These are phyloP conservation scores for Dendrophyllia cribrosa DNA, from an alignment of 64 coral and sea anemone species.

Conservation along the genomic window DNA sequence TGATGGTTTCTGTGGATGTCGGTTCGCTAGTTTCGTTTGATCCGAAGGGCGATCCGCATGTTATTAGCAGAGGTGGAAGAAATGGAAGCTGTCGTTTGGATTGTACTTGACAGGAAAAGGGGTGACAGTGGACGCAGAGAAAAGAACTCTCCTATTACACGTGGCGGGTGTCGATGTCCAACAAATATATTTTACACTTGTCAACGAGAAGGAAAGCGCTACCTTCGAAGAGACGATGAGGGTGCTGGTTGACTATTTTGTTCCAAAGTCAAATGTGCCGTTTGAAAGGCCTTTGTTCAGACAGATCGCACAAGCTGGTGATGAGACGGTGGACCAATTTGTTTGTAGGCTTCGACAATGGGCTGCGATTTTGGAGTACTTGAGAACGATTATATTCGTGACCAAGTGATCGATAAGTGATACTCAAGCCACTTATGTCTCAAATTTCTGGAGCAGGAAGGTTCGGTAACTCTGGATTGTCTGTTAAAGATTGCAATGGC, in stretches of 20 bases:
- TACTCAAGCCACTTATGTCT: neutral
- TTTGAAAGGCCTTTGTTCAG: constrained; percentile 50
- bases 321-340: constrained; percentile 51
- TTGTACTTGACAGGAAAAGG: too few relatives aligned
- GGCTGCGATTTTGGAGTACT: neutral
- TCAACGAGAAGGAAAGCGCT: too few relatives aligned
- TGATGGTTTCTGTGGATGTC: too few relatives aligned
- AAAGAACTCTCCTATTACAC: too few relatives aligned
- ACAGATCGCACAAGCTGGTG: neutral
- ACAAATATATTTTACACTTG: too few relatives aligned
- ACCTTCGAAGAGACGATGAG: too few relatives aligned
- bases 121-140: too few relatives aligned
- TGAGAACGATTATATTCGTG: neutral
- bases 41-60: too few relatives aligned
- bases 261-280: neutral
- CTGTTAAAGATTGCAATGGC: neutral
- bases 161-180: too few relatives aligned
- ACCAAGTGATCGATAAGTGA: neutral
- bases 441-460: constrained; percentile 4
- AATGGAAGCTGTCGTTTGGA: too few relatives aligned
- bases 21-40: too few relatives aligned
- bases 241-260: neutral
- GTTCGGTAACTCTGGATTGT: neutral
- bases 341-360: neutral
- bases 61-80: too few relatives aligned